A percentile compares a stretch with the other conserved stretches of the same genome.
Conservation (phyloP, 2,797 vertebrate species). For the Microctenopoma steveboyesi region DNA sequence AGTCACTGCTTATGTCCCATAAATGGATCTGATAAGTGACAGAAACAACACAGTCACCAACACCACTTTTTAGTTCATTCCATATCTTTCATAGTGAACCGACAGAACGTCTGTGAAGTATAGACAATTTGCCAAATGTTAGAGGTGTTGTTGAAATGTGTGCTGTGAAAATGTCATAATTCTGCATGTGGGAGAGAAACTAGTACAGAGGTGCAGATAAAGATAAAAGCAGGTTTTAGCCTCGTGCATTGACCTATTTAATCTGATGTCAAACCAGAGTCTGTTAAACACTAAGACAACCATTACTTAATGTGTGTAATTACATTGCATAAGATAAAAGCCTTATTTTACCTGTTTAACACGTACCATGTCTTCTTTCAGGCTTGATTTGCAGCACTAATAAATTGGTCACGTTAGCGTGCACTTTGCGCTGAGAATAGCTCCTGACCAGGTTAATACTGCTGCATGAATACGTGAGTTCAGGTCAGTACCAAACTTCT, state of each 20-base stretch:
- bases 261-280: constrained; percentile 14
- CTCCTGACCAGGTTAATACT: constrained; percentile 46
- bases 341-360: constrained; percentile 62
- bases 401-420: constrained; percentile 54
- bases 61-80: too few species aligned
- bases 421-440: not conserved
- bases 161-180: not conserved
- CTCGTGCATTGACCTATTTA: constrained; percentile 20
- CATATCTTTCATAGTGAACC: too few species aligned
- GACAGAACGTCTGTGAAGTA: too few species aligned
- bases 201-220: constrained; percentile 42
- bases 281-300: not conserved
- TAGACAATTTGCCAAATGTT: too few species aligned
- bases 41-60: too few species aligned
- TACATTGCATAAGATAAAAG: not conserved
- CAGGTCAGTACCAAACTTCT: constrained; percentile 33
- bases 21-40: too few species aligned
- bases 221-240: not conserved
- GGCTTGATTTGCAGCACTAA: constrained; percentile 48
- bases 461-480: constrained; percentile 37
- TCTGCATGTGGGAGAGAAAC: not conserved
- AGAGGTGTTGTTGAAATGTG: too few species aligned
- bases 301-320: not conserved
- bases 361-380: constrained; percentile 60
- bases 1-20: too few species aligned